Percentiles rank a stretch among this genome's conserved stretches.
These are phyloP conservation scores for Protomyctophum bolini DNA, from an alignment of 2,113 vertebrate genomes.

Conservation along the genomic window DNA sequence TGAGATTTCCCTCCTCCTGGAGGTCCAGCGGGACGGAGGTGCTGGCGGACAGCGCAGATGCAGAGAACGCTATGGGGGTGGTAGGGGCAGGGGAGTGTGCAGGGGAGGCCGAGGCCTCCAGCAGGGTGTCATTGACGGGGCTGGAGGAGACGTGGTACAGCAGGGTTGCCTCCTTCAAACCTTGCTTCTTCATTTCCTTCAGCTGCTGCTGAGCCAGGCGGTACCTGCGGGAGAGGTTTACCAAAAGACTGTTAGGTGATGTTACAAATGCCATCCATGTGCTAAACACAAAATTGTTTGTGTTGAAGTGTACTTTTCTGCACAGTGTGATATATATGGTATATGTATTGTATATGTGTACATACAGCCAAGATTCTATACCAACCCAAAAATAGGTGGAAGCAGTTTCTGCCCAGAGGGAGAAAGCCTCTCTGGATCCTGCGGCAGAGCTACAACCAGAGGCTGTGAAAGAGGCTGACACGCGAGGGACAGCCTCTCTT, in stretches of 20 bases:
- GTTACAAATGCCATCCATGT: no score
- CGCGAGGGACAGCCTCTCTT: conserved; percentile 71
- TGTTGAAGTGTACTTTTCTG: no score
- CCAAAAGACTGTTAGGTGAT: no score
- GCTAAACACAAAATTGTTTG: no score
- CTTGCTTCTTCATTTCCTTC: conserved; percentile 97
- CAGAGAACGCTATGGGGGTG: conserved; percentile 58
- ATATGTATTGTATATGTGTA: no score
- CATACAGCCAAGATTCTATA: conserved; percentile 1
- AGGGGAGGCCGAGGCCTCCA: conserved; percentile 77
- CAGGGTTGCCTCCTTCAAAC: conserved; percentile 90
- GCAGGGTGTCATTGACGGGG: conserved; percentile 86
- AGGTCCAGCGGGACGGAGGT: conserved; percentile 60
- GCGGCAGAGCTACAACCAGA: conserved; percentile 60
- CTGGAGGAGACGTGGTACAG: conserved; percentile 95
- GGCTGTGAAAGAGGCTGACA: conserved; percentile 72
- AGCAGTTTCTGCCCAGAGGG: conserved; percentile 88
- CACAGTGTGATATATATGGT: no score
- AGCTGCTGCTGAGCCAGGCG: conserved; percentile 94
- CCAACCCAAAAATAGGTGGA: conserved; percentile 90
- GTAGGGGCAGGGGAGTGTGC: conserved; percentile 66
- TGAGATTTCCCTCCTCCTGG: conserved; percentile 72
- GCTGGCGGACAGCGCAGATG: conserved; percentile 39
- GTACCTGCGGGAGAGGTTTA: conserved; percentile 71
- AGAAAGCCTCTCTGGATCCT: conserved; percentile 82